Evolutionary conservation across 30 jellyfish, hydroid and myxozoan species (phyloP), one percentile per base, ranked within the genome.

Genomic region (Aurelia aurita): DNA sequence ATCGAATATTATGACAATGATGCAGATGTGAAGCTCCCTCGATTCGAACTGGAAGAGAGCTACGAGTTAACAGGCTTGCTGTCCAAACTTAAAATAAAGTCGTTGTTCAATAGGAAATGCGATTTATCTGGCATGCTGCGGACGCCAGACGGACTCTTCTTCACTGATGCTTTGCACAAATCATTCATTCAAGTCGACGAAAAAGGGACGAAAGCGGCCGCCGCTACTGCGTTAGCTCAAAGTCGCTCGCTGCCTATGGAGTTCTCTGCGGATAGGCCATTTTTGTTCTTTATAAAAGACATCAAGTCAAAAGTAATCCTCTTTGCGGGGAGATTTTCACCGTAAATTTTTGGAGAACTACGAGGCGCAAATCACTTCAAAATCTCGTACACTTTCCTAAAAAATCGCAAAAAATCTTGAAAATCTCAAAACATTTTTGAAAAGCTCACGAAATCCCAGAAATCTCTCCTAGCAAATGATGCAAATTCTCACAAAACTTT

Each of bases 141-240:
- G 43, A 39, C 51, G 11, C 64, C 82, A 31, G 60, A 84, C 26
- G 91, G 74, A 21, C 79, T 94, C 31, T 89, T 51, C 71, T 95
- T 94, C 28, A 53, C 96, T 0, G 57, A 79, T 61, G 96, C 91
- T 7, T 26, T 94, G 27, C 99, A 94, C 71, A 77, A 94, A 54
- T 95, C 99, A 23, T 77, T 78, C 54, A 58, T 94, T 19, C 91
- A 76, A 15, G 96, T 94, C 32, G 71, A 83, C 43, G 99, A 94
- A 59, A 85, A 82, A 47, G 99, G 99, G n/a, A 94, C 97, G 0
- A 72, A 82, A 66, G 99, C 99, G 14, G 91, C 97, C 10, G 97
- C 97, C 1, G 99, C 96, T 1, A 88, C 97, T 1, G 96, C 97
- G 53, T 47, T 72, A 22, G 63, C 71, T 54, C 43, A 73, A 28